phyloP scores from a whole-genome alignment of 2,797 vertebrate genomes.

The Gallirallus australis region DNA sequence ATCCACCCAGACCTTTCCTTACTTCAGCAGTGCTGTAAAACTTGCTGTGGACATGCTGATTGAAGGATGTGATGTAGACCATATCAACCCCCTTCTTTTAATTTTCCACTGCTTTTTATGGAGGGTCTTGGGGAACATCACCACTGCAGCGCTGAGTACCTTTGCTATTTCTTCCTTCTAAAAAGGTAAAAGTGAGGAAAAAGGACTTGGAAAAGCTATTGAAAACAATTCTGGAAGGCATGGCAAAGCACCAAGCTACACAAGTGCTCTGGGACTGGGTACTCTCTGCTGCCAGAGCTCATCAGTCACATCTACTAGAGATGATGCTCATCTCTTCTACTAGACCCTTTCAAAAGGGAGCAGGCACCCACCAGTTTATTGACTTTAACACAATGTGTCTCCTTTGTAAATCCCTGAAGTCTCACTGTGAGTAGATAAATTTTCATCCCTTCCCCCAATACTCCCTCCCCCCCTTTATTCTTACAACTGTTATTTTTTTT shows the following conservation, averaged over 20 bases:
- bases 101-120: not conserved
- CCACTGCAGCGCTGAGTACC: rapidly evolving
- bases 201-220: not conserved
- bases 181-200: not conserved
- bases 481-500: not conserved
- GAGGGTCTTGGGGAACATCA: not conserved
- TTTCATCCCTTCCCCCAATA: not conserved
- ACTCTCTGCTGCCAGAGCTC: not conserved
- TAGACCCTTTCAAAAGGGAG: not conserved
- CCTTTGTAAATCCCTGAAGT: not conserved
- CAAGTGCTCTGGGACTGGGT: not conserved
- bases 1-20: not conserved
- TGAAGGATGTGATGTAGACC: not conserved
- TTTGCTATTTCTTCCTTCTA: not conserved
- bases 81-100: not conserved
- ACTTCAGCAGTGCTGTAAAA: not conserved
- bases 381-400: not conserved
- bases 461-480: rapidly evolving
- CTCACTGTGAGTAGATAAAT: not conserved
- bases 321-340: not conserved
- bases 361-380: not conserved
- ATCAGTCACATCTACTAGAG: not conserved
- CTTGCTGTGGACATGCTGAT: not conserved
- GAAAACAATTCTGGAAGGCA: not conserved
- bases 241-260: not conserved